A percentile compares a stretch with the other conserved stretches of the same genome.
These are phyloP conservation scores for Goniozus legneri DNA, from an alignment of 1,140 invertebrate species.

Conservation along the genomic window DNA sequence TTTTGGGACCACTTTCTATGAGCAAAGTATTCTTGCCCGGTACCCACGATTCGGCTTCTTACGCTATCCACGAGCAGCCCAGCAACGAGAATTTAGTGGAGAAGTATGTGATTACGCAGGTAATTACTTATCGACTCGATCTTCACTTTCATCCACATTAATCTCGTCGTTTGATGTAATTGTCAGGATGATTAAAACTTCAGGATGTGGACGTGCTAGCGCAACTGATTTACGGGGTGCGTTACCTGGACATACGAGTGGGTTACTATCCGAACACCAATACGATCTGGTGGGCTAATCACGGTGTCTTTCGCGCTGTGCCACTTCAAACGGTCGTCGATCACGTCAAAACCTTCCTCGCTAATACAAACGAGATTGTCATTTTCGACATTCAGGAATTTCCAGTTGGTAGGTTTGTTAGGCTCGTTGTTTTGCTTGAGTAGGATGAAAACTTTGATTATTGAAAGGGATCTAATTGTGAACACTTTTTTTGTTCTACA, in stretches of 20 bases:
- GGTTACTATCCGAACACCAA: constrained; percentile 50
- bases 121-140: constrained; percentile 41
- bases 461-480: too few species aligned
- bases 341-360: constrained; percentile 57
- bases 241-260: constrained; percentile 62
- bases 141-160: constrained; percentile 9
- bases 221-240: constrained; percentile 59
- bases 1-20: constrained; percentile 46
- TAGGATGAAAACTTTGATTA: too few species aligned
- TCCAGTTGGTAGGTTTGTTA: constrained; percentile 53
- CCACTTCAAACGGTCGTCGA: constrained; percentile 53
- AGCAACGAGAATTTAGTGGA: constrained; percentile 44
- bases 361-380: constrained; percentile 62
- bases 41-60: constrained; percentile 63
- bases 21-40: constrained; percentile 61
- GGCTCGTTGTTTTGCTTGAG: too few species aligned
- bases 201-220: constrained; percentile 60
- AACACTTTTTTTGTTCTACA: too few species aligned
- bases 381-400: constrained; percentile 65
- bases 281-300: constrained; percentile 57
- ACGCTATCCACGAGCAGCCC: constrained; percentile 46
- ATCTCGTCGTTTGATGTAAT: constrained; percentile 14
- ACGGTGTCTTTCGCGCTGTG: constrained; percentile 53
- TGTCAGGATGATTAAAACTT: constrained; percentile 21
- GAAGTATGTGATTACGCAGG: constrained; percentile 57